Percentiles rank a stretch among this genome's conserved stretches.
These are phyloP conservation scores for Cephus spinipes DNA, from an alignment of 2,888 invertebrate species.

Conservation along the genomic window DNA sequence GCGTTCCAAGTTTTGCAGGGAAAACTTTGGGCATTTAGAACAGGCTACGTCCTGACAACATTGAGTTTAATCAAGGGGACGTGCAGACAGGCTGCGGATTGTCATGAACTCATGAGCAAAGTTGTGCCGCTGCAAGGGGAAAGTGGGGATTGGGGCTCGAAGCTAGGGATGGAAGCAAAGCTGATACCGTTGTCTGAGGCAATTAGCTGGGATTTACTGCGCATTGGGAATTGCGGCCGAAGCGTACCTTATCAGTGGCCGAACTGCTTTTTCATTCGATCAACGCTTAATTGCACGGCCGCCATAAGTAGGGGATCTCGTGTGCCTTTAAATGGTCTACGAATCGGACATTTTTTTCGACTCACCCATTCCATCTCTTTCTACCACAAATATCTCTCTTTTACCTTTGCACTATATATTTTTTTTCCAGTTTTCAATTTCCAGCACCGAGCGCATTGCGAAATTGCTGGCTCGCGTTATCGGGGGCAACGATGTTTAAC, in stretches of 20 bases:
- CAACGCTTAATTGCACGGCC: slow-evolving; percentile 21
- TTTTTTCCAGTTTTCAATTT: not conserved
- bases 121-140: slow-evolving; percentile 24
- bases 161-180: not conserved
- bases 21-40: slow-evolving; percentile 20
- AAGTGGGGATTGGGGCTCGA: slow-evolving; percentile 16
- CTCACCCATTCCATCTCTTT: not conserved
- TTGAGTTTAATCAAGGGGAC: slow-evolving; percentile 41
- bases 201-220: slow-evolving; percentile 48
- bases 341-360: not conserved
- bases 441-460: not conserved
- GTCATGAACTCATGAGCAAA: not conserved
- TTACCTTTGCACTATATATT: not conserved
- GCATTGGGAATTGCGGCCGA: slow-evolving; percentile 18
- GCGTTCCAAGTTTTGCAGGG: not conserved
- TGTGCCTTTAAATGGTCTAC: not conserved
- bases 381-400: not conserved
- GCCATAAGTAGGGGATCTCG: not conserved
- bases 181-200: slow-evolving; percentile 31
- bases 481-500: not conserved
- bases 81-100: slow-evolving; percentile 34
- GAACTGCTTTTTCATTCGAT: slow-evolving; percentile 24
- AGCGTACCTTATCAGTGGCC: slow-evolving; percentile 15
- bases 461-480: not conserved
- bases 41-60: slow-evolving; percentile 25